Percentiles rank a stretch among this genome's conserved stretches.
phyloP scores from a whole-genome alignment of 2,113 vertebrate genomes.

The Empidonax traillii region DNA sequence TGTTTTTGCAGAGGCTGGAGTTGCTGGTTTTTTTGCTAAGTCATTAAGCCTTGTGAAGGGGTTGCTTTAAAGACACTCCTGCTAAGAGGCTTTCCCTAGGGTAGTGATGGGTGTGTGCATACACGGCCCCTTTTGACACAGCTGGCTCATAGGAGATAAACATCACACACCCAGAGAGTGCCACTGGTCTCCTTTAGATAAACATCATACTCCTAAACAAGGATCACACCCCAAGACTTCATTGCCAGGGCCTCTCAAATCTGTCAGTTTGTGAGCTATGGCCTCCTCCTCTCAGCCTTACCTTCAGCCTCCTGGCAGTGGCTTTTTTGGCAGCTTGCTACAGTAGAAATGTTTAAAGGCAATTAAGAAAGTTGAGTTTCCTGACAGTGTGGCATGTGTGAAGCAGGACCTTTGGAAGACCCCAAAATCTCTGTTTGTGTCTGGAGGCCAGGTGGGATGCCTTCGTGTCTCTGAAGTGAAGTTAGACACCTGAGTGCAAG shows the following conservation, averaged over 20 bases:
- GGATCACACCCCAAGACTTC: not conserved
- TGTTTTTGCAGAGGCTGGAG: not conserved
- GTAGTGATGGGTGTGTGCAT: not conserved
- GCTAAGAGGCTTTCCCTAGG: not conserved
- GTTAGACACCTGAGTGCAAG: not conserved
- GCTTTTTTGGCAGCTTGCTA: not conserved
- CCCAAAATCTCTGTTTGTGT: not conserved
- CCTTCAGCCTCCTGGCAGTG: not conserved
- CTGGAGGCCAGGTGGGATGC: not conserved
- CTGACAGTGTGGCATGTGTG: not conserved
- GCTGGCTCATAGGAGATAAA: not conserved
- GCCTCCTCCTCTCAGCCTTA: not conserved
- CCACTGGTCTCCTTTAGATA: not conserved
- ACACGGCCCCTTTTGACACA: not conserved
- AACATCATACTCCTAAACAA: not conserved
- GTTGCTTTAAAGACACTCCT: not conserved
- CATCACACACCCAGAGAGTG: not conserved
- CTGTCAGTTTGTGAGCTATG: not conserved
- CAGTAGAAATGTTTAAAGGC: not conserved
- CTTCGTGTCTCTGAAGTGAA: not conserved
- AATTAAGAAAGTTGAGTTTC: not conserved
- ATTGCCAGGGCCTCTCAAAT: not conserved
- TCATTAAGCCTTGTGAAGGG: not conserved
- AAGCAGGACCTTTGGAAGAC: not conserved
- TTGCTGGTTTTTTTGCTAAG: not conserved